Conservation (phyloP, 2,888 invertebrate species). For the Chymomyza amoena region DNA sequence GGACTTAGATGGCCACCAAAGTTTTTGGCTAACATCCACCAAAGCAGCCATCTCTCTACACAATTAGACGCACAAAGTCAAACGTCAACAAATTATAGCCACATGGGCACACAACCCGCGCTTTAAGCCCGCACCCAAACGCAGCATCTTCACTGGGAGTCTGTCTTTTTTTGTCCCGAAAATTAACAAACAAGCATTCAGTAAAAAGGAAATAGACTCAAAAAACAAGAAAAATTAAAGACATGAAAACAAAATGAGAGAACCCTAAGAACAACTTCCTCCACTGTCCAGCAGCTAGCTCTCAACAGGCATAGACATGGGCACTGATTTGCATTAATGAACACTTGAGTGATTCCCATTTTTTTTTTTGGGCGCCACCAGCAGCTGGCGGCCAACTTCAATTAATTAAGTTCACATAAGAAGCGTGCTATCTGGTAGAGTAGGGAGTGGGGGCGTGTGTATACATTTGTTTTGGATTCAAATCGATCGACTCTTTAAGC, state of each 20-base stretch:
- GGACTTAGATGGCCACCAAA: constrained; percentile 9
- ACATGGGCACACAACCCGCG: constrained; percentile 56
- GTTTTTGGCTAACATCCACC: not conserved
- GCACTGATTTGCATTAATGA: constrained; percentile 77
- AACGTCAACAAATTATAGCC: constrained; percentile 73
- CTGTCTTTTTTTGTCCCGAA: constrained; percentile 38
- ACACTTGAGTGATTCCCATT: constrained; percentile 46
- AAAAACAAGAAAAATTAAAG: constrained; percentile 15
- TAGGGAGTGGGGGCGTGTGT: not conserved
- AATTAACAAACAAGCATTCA: constrained; percentile 70
- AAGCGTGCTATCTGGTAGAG: constrained; percentile 25
- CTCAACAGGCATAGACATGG: constrained; percentile 48
- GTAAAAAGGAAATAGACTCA: constrained; percentile 38
- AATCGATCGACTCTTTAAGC: not conserved
- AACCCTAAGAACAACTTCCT: not conserved
- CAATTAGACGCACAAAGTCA: constrained; percentile 73
- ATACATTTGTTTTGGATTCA: constrained; percentile 34
- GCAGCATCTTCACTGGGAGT: not conserved
- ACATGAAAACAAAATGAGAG: constrained; percentile 31
- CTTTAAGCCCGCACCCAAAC: not conserved
- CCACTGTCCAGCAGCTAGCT: not conserved
- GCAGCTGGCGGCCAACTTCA: constrained; percentile 70
- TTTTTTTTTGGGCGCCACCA: constrained; percentile 34
- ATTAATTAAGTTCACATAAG: constrained; percentile 72
- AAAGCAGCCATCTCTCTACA: constrained; percentile 30